Base-by-base conservation (phyloP, 2,113 vertebrate genomes). In the Corapipo altera region DNA sequence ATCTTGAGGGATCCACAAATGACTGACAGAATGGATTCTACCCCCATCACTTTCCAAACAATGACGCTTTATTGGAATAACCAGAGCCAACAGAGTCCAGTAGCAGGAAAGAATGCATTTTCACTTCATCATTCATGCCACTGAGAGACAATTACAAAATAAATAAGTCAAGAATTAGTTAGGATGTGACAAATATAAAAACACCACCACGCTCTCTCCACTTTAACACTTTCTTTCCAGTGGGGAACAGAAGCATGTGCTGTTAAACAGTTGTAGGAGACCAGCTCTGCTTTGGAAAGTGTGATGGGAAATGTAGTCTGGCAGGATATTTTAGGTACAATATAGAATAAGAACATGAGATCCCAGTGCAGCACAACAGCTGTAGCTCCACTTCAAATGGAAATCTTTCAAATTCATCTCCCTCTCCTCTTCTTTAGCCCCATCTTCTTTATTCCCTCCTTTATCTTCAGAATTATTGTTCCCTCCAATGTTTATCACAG, bases 41-140 rank as follows among this genome's bases (percentile, higher is more conserved):
- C 72, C 15, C 8, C 52, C 11, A 49, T 8, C 12, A 7, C 10
- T 75, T 85, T 86, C 39, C 78, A 87, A 94, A 89, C 18, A 88
- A 39, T 0, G 1, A 59, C 66, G 28, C 8, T 39, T 88, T 76
- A 33, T 14, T 62, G 41, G 62, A 13, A 70, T 76, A 19, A 24
- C 19, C 58, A 69, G 20, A 88, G 51, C 41, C 61, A 90, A 90
- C 61, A 86, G 46, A 84, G 90, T 84, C 23, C 49, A 82, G 8
- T 79, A 93, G 49, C 33, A 72, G 33, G 65, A 85, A 89, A 41
- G 27, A 82, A 9, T 33, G 26, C 39, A 51, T 95, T 95, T 95
- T 93, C 73, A 59, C 51, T 79, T 95, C 73, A 92, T 92, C 85
- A 54, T 59, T 96, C 82, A 82, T 78, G 70, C 73, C 51, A 79